Evolutionary conservation across 2,888 invertebrate species (phyloP).

Genomic region (Tetheella fluctuosa): DNA sequence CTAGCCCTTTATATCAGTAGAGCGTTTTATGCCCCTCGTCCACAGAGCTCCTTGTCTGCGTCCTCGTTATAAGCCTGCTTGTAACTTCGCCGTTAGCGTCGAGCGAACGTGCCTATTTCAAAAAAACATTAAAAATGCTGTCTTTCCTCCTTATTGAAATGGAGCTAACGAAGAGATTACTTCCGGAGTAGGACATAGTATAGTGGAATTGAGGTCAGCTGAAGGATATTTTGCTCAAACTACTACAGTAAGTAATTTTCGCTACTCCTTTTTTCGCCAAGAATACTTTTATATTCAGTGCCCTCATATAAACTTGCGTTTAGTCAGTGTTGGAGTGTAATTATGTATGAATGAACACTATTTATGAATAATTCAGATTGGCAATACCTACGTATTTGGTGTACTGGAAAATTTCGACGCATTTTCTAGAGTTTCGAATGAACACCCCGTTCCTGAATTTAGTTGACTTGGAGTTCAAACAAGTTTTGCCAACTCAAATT

Average conservation of each 20-base stretch:
- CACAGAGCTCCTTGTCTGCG: slow-evolving; percentile 29
- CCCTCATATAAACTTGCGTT: neutral
- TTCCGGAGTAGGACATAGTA: slow-evolving; percentile 23
- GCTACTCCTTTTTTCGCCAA: neutral
- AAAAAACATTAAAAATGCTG: slow-evolving; percentile 21
- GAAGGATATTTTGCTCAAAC: neutral
- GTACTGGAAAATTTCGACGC: slow-evolving; percentile 52
- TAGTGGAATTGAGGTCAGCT: slow-evolving; percentile 26
- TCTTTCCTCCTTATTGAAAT: slow-evolving; percentile 27
- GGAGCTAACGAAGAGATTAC: slow-evolving; percentile 50
- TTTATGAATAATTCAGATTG: slow-evolving; percentile 63
- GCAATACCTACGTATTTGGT: slow-evolving; percentile 42
- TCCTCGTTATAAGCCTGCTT: slow-evolving; percentile 34
- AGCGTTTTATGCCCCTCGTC: slow-evolving; percentile 33
- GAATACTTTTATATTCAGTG: neutral
- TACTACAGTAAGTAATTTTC: neutral
- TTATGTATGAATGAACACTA: slow-evolving; percentile 38
- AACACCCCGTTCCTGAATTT: slow-evolving; percentile 32
- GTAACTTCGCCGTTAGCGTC: slow-evolving; percentile 21
- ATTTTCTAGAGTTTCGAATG: slow-evolving; percentile 35
- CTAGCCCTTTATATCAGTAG: slow-evolving; percentile 32
- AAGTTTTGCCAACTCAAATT: slow-evolving; percentile 31
- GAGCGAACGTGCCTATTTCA: slow-evolving; percentile 30
- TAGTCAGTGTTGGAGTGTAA: slow-evolving; percentile 29
- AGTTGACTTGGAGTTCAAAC: slow-evolving; percentile 32